Base-by-base conservation (phyloP, 2,888 invertebrate genomes). In the Schrankia costaestrigalis region DNA sequence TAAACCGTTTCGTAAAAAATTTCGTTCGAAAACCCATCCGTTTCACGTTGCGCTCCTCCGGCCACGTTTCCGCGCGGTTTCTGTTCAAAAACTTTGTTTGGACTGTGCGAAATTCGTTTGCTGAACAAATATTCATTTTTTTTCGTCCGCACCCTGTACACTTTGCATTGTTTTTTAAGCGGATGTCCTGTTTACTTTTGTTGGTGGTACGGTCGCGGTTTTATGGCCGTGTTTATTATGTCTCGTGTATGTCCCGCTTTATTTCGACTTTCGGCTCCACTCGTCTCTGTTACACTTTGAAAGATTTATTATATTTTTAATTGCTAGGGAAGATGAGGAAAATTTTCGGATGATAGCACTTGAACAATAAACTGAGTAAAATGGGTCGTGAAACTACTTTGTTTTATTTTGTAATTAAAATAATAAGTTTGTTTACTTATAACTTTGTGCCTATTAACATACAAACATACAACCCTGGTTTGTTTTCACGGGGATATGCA, bases 111-210 rank as follows among this genome's bases (percentile, higher is more conserved):
- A 76, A 71, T 76, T 73, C 71, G 70, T 72, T 71, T 71, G 65
- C 56, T 46, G 57, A 65, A 65, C 65, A 68, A 72, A 73, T 73
- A 71, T 70, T 64, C 64, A 66, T 70, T 65, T 71, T 71, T 74
- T 71, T 54, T 55, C 27, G 28, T 25, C 30, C 37, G 41, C 33
- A 41, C 44, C 37, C 48, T 52, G 56, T 56, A 57, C 63, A 66
- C 65, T 69, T 66, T 63, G 67, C 75, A 76, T 75, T 77, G 76
- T 76, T 76, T 76, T 68, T 57, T 58, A 65, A 73, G 56, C 77
- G 76, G 71, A 75, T 67, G 65, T 75, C 74, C 75, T 73, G 75
- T 70, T 67, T 69, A 68, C 67, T 69, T 69, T 71, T 63, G 65
- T 68, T 55, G 55, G 58, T 52, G 59, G 57, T 50, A 56, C 57